phyloP scores from a whole-genome alignment of 2,113 vertebrate species.

The Acrocephalus arundinaceus region DNA sequence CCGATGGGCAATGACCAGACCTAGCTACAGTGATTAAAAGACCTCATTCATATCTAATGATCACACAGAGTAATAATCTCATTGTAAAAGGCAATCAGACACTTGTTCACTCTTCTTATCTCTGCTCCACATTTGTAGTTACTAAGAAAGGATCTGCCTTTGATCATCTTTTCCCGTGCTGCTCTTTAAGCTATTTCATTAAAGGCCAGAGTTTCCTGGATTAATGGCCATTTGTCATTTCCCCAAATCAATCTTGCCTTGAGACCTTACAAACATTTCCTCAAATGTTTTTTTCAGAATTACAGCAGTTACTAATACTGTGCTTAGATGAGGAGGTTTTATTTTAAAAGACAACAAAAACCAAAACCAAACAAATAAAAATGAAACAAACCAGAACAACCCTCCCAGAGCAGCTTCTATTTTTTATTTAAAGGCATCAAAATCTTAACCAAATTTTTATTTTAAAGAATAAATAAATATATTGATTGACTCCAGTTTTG shows the following conservation, averaged over 20 bases:
- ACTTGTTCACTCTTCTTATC: slow-evolving; percentile 45
- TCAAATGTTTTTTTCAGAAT: background rate
- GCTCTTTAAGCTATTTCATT: slow-evolving; percentile 36
- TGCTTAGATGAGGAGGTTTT: background rate
- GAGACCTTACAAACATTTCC: background rate
- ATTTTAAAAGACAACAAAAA: background rate
- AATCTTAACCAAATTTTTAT: background rate
- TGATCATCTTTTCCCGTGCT: slow-evolving; percentile 31
- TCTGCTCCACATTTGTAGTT: slow-evolving; percentile 35
- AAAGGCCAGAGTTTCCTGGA: slow-evolving; percentile 11
- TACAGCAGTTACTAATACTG: background rate
- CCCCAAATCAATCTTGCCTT: background rate
- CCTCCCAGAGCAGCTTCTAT: background rate
- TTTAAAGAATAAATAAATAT: background rate
- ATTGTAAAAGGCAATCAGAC: slow-evolving; percentile 48
- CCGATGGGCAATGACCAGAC: background rate
- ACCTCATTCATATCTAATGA: slow-evolving; percentile 35
- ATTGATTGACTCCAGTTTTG: background rate
- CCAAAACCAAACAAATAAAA: background rate
- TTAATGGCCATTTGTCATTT: slow-evolving; percentile 36
- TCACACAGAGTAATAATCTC: slow-evolving; percentile 23
- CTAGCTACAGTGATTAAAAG: slow-evolving; percentile 41
- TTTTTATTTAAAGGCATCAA: background rate
- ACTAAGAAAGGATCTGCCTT: slow-evolving; percentile 26
- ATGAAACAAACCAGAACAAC: background rate